These are phyloP conservation scores for Melitaea cinxia DNA, from an alignment of 1,140 invertebrate species.

Conservation along the genomic window DNA sequence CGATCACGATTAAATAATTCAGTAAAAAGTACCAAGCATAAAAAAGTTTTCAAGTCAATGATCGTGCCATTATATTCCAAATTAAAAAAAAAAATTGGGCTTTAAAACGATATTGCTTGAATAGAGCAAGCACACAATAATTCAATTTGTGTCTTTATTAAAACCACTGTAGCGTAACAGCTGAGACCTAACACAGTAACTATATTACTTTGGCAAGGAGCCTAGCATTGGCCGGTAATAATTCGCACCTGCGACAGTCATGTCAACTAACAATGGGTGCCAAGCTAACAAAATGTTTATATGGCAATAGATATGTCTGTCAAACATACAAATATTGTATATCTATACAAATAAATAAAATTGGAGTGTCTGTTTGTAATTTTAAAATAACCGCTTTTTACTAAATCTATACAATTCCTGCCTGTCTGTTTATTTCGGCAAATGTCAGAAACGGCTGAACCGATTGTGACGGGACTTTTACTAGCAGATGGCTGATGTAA, in stretches of 20 bases:
- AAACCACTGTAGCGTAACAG: slow-evolving; percentile 8
- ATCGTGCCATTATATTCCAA: too few relatives aligned
- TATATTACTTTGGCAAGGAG: slow-evolving; percentile 30
- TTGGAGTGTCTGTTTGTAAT: too few relatives aligned
- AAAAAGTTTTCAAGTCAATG: too few relatives aligned
- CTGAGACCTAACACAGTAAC: slow-evolving; percentile 10
- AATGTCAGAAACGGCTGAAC: too few relatives aligned
- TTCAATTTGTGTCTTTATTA: slow-evolving; percentile 10
- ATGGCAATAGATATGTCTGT: slow-evolving; percentile 18
- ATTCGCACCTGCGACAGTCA: slow-evolving; percentile 32
- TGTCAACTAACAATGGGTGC: slow-evolving; percentile 34
- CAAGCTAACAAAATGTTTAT: slow-evolving; percentile 30
- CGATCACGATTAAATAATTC: too few relatives aligned
- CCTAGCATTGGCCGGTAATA: slow-evolving; percentile 30
- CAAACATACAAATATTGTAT: background rate
- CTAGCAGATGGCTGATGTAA: too few relatives aligned
- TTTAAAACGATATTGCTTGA: background rate
- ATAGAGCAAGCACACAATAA: slow-evolving; percentile 1
- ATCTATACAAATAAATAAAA: background rate
- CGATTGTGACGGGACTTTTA: too few relatives aligned
- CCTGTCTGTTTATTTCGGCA: too few relatives aligned
- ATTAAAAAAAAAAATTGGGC: too few relatives aligned
- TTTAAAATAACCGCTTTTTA: too few relatives aligned
- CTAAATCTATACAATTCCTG: too few relatives aligned
- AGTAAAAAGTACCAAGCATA: too few relatives aligned